These are phyloP conservation scores for Tragelaphus strepsiceros DNA, from an alignment of 2,113 vertebrate genomes.

Conservation along the genomic window DNA sequence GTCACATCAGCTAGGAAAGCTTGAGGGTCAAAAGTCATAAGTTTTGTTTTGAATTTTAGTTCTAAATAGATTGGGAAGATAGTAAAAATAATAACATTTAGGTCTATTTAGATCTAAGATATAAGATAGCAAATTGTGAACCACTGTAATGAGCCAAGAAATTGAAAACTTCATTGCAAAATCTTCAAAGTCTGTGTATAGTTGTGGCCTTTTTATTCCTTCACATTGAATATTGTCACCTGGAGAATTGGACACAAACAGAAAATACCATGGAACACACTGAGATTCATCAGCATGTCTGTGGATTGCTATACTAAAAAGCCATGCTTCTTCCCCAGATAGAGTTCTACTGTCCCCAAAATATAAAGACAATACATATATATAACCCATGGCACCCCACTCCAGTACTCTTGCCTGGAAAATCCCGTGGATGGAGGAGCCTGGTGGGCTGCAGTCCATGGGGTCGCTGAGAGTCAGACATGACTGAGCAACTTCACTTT, in stretches of 20 bases:
- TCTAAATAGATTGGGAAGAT: background rate
- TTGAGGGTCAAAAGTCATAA: background rate
- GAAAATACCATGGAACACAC: background rate
- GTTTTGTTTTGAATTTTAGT: background rate
- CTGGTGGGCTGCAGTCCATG: no score
- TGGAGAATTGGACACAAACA: background rate
- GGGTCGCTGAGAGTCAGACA: no score
- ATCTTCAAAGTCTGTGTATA: background rate
- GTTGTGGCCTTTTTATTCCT: background rate
- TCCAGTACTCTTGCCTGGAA: no score
- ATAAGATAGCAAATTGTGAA: constrained; percentile 9
- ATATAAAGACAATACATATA: constrained; percentile 61
- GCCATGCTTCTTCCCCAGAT: constrained; percentile 20
- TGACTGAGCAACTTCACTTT: no score
- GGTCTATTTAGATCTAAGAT: background rate
- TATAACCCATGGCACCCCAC: background rate
- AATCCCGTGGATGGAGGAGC: no score
- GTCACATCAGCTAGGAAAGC: background rate
- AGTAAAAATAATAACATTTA: background rate
- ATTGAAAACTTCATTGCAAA: background rate
- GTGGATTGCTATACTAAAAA: constrained; percentile 64
- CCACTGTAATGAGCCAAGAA: background rate
- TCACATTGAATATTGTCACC: background rate
- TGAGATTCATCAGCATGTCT: constrained; percentile 58
- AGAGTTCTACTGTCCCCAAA: constrained; percentile 69